Percentiles rank a stretch among this genome's conserved stretches.
Conservation (phyloP, 2,888 invertebrate species). For the Rapana venosa region DNA sequence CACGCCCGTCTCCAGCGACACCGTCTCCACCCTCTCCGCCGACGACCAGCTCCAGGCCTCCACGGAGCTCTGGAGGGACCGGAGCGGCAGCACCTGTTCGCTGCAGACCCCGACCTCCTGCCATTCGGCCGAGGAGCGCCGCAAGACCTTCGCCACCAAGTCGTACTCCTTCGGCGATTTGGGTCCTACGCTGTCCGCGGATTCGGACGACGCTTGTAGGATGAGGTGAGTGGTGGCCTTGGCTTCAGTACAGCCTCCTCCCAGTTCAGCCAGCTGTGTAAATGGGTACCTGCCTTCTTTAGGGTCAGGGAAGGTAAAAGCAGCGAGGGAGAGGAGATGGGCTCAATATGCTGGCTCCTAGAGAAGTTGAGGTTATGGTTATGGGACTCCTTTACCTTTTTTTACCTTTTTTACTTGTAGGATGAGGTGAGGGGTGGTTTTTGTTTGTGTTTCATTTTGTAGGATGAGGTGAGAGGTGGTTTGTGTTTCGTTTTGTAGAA, state of each 20-base stretch:
- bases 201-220: constrained; percentile 54
- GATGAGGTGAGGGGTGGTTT: no score
- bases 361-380: no score
- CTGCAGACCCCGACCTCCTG: constrained; percentile 50
- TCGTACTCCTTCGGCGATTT: constrained; percentile 63
- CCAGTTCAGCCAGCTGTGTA: no score
- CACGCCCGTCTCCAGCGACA: constrained; percentile 53
- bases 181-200: constrained; percentile 56
- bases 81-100: constrained; percentile 59
- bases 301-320: no score
- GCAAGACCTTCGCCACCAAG: constrained; percentile 59
- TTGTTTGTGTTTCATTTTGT: neutral
- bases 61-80: constrained; percentile 58
- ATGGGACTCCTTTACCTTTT: no score
- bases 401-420: neutral
- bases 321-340: no score
- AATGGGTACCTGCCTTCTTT: no score
- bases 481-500: neutral
- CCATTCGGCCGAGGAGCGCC: constrained; percentile 52
- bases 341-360: no score
- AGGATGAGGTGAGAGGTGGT: no score
- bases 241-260: no score
- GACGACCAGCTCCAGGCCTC: constrained; percentile 60
- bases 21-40: constrained; percentile 54
- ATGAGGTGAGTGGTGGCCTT: constrained; percentile 46